A percentile compares a stretch with the other conserved stretches of the same genome.
phyloP scores from a whole-genome alignment of 2,888 invertebrate genomes.

The Strigamia transsilvanica region DNA sequence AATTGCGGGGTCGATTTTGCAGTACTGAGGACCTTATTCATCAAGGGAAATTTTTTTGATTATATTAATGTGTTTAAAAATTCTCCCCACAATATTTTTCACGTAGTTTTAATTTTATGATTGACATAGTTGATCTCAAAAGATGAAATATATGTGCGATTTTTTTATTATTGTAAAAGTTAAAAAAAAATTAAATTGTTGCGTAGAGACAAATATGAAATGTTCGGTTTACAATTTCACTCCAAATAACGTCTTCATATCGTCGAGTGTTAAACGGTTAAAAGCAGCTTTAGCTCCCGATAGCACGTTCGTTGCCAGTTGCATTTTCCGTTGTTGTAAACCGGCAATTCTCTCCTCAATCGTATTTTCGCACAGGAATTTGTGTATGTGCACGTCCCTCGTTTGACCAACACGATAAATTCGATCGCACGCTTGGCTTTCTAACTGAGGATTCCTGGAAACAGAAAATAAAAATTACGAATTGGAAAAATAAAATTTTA shows the following conservation, averaged over 20 bases:
- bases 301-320: slow-evolving; percentile 81
- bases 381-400: slow-evolving; percentile 75
- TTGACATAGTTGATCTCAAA: slow-evolving; percentile 7
- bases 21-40: slow-evolving; percentile 94
- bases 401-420: slow-evolving; percentile 90
- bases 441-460: slow-evolving; percentile 86
- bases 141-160: not conserved
- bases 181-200: slow-evolving; percentile 10
- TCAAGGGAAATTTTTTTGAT: no score
- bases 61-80: not conserved
- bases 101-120: slow-evolving; percentile 21
- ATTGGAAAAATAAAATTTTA: not conserved
- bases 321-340: slow-evolving; percentile 81
- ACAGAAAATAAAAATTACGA: not conserved
- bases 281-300: slow-evolving; percentile 70
- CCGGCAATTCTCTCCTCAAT: slow-evolving; percentile 85
- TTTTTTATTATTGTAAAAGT: slow-evolving; percentile 8
- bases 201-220: not conserved
- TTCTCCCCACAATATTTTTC: not conserved
- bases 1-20: slow-evolving; percentile 82
- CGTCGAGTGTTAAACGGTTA: slow-evolving; percentile 80
- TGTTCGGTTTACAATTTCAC: not conserved
- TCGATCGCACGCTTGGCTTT: slow-evolving; percentile 92
- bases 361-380: slow-evolving; percentile 83
- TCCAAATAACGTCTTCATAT: slow-evolving; percentile 69